Evolutionary conservation across 2,113 vertebrate genomes (phyloP).

Genomic region (Mola mola): DNA sequence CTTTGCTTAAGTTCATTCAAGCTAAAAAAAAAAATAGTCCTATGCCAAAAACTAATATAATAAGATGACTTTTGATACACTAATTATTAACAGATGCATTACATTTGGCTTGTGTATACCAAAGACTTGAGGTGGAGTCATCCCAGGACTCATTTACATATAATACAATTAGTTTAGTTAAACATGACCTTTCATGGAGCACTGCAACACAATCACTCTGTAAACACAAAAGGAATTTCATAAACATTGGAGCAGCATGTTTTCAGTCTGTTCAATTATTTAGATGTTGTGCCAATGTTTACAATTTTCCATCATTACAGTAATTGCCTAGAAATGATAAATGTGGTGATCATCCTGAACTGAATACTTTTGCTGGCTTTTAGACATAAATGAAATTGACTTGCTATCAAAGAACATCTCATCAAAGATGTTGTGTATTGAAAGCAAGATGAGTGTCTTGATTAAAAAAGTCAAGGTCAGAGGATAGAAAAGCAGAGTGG

Average conservation of each 20-base stretch:
- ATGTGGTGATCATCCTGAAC: slow-evolving; percentile 64
- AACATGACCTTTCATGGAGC: slow-evolving; percentile 57
- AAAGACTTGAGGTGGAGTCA: slow-evolving; percentile 11
- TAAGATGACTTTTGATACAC: slow-evolving; percentile 3
- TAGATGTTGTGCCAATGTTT: slow-evolving; percentile 73
- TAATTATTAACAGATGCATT: slow-evolving; percentile 39
- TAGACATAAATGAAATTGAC: slow-evolving; percentile 73
- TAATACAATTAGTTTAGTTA: slow-evolving; percentile 41
- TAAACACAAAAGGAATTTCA: slow-evolving; percentile 68
- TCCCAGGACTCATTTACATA: slow-evolving; percentile 37
- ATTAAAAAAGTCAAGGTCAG: slow-evolving; percentile 75
- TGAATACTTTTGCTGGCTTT: slow-evolving; percentile 70
- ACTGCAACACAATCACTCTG: slow-evolving; percentile 52
- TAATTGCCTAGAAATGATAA: slow-evolving; percentile 73
- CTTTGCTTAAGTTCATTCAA: slow-evolving; percentile 22
- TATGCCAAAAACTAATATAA: neutral
- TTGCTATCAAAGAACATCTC: slow-evolving; percentile 74
- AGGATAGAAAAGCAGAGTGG: slow-evolving; percentile 40
- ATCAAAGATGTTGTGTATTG: slow-evolving; percentile 74
- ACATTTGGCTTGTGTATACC: slow-evolving; percentile 16
- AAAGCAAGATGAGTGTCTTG: slow-evolving; percentile 71
- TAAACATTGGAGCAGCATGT: slow-evolving; percentile 68
- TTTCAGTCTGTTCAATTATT: slow-evolving; percentile 72
- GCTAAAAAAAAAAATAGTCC: slow-evolving; percentile 17
- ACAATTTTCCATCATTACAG: slow-evolving; percentile 72